Conservation (phyloP, 2,797 vertebrate species). For the Argyrosomus regius region DNA sequence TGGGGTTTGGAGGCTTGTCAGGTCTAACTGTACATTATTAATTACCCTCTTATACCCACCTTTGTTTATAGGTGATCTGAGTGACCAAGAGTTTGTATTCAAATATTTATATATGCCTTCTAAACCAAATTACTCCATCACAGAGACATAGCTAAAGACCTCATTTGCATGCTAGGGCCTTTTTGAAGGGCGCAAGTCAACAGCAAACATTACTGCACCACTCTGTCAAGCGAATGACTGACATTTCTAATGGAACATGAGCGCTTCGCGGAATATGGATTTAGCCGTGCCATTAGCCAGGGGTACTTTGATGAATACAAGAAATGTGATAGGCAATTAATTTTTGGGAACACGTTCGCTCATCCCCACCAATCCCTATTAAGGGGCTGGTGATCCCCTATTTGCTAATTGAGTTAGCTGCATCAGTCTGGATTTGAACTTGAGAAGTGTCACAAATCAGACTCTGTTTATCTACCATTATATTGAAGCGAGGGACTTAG, state of each 20-base stretch:
- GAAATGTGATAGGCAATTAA: constrained; percentile 85
- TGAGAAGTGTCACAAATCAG: constrained; percentile 82
- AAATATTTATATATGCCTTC: constrained; percentile 85
- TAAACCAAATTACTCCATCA: constrained; percentile 82
- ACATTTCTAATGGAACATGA: constrained; percentile 78
- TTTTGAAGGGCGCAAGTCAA: constrained; percentile 72
- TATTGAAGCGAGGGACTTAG: constrained; percentile 74
- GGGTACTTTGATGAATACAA: constrained; percentile 73
- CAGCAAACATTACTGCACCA: constrained; percentile 64
- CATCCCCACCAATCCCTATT: constrained; percentile 82
- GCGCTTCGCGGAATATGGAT: constrained; percentile 68
- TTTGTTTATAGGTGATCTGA: constrained; percentile 71
- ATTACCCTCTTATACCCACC: constrained; percentile 73
- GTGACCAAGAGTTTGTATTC: constrained; percentile 68
- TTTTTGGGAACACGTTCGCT: constrained; percentile 79
- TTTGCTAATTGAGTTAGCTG: constrained; percentile 86
- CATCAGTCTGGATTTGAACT: constrained; percentile 78
- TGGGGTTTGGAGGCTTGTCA: constrained; percentile 74
- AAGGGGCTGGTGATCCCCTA: constrained; percentile 72
- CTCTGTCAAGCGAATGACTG: constrained; percentile 77
- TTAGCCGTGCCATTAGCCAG: constrained; percentile 68
- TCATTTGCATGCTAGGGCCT: constrained; percentile 78
- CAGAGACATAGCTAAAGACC: constrained; percentile 83
- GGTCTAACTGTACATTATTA: constrained; percentile 80
- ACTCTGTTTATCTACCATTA: constrained; percentile 84